Conservation (phyloP, 2,888 invertebrate species). For the Tinea trinotella region DNA sequence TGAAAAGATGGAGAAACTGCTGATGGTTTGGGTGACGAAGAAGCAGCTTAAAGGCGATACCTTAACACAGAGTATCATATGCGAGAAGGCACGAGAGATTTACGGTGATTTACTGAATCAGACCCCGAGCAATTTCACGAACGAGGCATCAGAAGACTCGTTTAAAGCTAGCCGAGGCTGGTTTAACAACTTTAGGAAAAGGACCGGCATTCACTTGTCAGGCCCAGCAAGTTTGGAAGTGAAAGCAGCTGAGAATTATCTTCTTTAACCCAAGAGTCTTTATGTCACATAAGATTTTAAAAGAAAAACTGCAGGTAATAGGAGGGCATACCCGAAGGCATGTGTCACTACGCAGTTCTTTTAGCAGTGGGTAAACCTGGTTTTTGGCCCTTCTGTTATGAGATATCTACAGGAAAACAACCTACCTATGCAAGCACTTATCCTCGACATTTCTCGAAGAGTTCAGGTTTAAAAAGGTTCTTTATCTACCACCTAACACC, state of each 20-base stretch:
- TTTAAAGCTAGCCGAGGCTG: conserved; percentile 26
- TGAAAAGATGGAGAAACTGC: background rate
- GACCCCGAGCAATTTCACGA: conserved; percentile 16
- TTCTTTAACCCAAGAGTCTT: conserved; percentile 17
- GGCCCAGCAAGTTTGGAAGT: conserved; percentile 26
- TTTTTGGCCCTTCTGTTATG: conserved; percentile 28
- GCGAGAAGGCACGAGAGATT: conserved; percentile 16
- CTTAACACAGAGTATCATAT: conserved; percentile 14
- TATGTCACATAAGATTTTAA: background rate
- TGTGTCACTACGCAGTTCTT: conserved; percentile 30
- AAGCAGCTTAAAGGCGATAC: background rate
- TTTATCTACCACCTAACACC: conserved; percentile 29
- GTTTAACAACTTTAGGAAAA: conserved; percentile 28
- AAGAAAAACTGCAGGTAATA: conserved; percentile 24
- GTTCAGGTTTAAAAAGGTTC: conserved; percentile 30
- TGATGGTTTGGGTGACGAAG: background rate
- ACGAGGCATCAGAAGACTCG: conserved; percentile 18
- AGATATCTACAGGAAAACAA: conserved; percentile 29
- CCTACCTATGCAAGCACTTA: conserved; percentile 28
- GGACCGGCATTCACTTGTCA: conserved; percentile 27
- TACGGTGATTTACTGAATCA: conserved; percentile 19
- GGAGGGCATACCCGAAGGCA: conserved; percentile 24
- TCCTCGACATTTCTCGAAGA: conserved; percentile 31
- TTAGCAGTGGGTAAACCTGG: conserved; percentile 30
- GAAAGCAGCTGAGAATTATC: conserved; percentile 27